A percentile compares a stretch with the other conserved stretches of the same genome.
phyloP scores from a whole-genome alignment of 1,140 invertebrate species.

The Psix sp. region DNA sequence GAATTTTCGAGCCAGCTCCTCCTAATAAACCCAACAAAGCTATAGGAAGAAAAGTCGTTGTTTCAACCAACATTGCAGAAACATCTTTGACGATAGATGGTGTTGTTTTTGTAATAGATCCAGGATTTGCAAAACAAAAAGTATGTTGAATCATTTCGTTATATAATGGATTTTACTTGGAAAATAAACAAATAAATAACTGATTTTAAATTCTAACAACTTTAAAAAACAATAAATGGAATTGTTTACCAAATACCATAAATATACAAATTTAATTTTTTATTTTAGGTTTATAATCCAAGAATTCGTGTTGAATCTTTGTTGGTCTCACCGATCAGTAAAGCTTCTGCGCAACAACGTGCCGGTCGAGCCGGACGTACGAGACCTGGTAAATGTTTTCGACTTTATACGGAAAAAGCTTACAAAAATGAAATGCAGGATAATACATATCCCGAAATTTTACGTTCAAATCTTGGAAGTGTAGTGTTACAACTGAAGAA shows the following conservation, averaged over 20 bases:
- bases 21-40: constrained; percentile 95
- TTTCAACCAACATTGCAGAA: constrained; percentile 99
- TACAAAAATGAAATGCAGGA: constrained; percentile 99
- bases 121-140: constrained; percentile 99
- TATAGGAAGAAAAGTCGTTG: constrained; percentile 96
- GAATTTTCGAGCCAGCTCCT: constrained; percentile 97
- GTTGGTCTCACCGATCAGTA: constrained; percentile 98
- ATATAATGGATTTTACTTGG: too few species aligned
- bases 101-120: constrained; percentile 99
- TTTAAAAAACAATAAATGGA: too few species aligned
- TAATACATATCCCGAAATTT: constrained; percentile 99
- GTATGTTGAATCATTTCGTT: constrained; percentile 72
- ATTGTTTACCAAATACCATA: too few species aligned
- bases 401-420: constrained; percentile 98
- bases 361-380: constrained; percentile 98
- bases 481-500: constrained; percentile 99
- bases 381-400: constrained; percentile 97
- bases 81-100: constrained; percentile 99
- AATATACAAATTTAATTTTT: constrained; percentile 61
- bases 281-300: constrained; percentile 90
- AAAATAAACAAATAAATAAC: too few species aligned
- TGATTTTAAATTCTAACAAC: too few species aligned
- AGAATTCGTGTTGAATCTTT: constrained; percentile 98
- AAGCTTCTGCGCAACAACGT: constrained; percentile 99
- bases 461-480: constrained; percentile 96